Evolutionary conservation across 1,140 invertebrate species (phyloP).

Genomic region (Anastrepha obliqua): DNA sequence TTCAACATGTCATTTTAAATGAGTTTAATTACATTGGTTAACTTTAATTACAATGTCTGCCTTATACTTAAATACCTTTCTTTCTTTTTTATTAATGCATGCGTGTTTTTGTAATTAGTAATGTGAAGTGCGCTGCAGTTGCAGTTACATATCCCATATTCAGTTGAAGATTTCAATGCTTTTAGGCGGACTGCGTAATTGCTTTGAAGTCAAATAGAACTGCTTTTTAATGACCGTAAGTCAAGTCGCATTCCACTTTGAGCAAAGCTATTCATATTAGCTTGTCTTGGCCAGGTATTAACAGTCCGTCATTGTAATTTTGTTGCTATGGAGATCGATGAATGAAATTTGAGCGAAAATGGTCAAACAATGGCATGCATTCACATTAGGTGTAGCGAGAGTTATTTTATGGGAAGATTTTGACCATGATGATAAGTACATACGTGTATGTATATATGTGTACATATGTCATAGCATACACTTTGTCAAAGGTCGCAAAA

Average conservation of each 20-base stretch:
- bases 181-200: neutral
- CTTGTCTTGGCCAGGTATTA: neutral
- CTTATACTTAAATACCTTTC: no score
- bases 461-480: neutral
- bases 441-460: neutral
- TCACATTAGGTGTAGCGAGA: neutral
- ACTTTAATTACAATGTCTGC: no score
- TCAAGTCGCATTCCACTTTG: neutral
- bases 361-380: slow-evolving; percentile 30
- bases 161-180: no score
- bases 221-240: neutral
- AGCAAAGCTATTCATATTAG: neutral
- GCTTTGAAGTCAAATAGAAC: neutral
- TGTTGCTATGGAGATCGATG: slow-evolving; percentile 26
- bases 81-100: no score
- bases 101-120: no score
- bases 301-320: slow-evolving; percentile 15
- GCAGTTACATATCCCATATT: neutral
- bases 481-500: neutral
- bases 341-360: neutral
- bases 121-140: neutral
- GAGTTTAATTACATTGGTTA: no score
- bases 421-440: slow-evolving; percentile 5
- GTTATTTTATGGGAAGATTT: neutral
- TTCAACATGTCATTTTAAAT: no score